A percentile compares a stretch with the other conserved stretches of the same genome.
Conservation (phyloP, 2,113 vertebrate species). For the Archilochus colubris region DNA sequence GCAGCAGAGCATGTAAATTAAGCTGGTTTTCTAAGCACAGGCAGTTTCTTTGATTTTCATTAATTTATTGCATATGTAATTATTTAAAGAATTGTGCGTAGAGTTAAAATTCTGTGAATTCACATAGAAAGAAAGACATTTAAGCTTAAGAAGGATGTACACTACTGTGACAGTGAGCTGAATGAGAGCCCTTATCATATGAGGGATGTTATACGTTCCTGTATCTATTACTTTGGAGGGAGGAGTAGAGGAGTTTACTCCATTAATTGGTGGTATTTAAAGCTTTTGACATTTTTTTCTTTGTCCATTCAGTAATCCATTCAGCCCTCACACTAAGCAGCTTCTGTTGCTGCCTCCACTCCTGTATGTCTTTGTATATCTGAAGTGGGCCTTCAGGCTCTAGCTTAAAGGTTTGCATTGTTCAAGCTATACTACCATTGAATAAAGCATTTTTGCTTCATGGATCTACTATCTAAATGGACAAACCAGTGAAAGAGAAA, state of each 20-base stretch:
- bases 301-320: background rate
- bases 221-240: background rate
- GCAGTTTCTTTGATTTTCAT: conserved; percentile 58
- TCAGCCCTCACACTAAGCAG: background rate
- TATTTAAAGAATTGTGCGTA: conserved; percentile 41
- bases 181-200: background rate
- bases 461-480: background rate
- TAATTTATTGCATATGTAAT: conserved; percentile 64
- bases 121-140: background rate
- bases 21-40: conserved; percentile 42
- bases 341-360: background rate
- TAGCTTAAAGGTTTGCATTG: background rate
- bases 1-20: conserved; percentile 63
- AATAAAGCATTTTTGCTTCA: background rate
- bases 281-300: background rate
- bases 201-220: background rate
- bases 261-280: background rate
- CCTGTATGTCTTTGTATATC: background rate
- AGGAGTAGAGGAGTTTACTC: background rate
- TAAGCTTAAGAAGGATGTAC: background rate
- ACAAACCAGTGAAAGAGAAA: background rate
- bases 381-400: background rate
- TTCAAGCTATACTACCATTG: background rate
- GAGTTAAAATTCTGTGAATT: conserved; percentile 26
- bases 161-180: background rate